Evolutionary conservation across 2,888 invertebrate genomes (phyloP), one percentile per base, ranked within the genome.

Genomic region (Meta bourneti): DNA sequence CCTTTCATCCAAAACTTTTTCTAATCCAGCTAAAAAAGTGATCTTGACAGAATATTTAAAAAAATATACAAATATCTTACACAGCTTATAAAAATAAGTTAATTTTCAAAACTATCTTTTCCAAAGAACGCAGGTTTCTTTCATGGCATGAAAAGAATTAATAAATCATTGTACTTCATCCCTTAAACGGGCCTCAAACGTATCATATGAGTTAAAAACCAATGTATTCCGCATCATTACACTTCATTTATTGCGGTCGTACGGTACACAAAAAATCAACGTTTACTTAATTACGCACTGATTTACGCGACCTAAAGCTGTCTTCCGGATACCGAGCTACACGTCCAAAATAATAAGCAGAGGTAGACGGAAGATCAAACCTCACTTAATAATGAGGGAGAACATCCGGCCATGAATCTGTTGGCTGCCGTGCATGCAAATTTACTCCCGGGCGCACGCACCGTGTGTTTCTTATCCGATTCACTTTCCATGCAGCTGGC

Each of bases 351-450:
- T 85, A 85, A 54, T 77, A 85, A 85, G 16, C 61, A 54, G 61
- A 79, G n/a, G 48, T 49, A 13, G 49, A 16, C 71, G 51, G 51
- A 74, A 83, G 72, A 72, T 52, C 49, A 49, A 72, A 83, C 83
- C 79, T 16, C 72, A 71, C 9, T 7, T 69, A 75, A 85, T 72
- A 49, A 52, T 70, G 51, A 74, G 51, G n/a, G 20, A 54, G 83
- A 34, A 61, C 85, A 85, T 85, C 85, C 85, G 85, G 85, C 20
- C 84, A 83, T 83, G 72, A 49, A 54, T 54, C 54, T 72, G 51
- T 20, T 20, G 34, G 72, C 61, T 77, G 85, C 52, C 85, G 77
- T 54, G 85, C 85, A 85, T 85, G 85, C 51, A 85, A 85, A 85
- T 85, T 85, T 77, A 52, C 16, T 49, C 49, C 34, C 71, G 7